Evolutionary conservation across 2,113 vertebrate species (phyloP).

Genomic region (Astatoreochromis straeleni): DNA sequence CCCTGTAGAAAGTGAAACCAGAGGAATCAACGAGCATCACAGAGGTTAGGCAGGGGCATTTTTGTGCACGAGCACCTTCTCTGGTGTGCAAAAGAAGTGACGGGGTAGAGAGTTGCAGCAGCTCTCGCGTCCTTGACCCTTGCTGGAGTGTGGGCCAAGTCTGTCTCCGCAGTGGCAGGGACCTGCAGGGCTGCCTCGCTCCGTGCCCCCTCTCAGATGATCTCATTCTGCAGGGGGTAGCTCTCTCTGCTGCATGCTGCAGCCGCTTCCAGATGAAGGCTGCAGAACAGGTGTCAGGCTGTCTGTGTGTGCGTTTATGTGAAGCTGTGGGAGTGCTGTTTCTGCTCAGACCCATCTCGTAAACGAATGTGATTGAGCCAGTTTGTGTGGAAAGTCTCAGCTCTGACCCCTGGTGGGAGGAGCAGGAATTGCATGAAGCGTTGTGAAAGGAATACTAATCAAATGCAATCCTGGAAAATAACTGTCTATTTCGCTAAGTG

Average conservation of each 20-base stretch:
- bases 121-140: slow-evolving; percentile 41
- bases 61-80: neutral
- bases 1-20: neutral
- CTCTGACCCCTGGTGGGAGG: slow-evolving; percentile 34
- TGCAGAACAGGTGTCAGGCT: slow-evolving; percentile 56
- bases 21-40: neutral
- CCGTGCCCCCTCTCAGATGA: slow-evolving; percentile 54
- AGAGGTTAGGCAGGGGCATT: neutral
- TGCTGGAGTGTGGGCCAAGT: neutral
- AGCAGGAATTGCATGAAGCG: neutral
- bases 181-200: slow-evolving; percentile 29
- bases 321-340: slow-evolving; percentile 1
- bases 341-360: slow-evolving; percentile 7
- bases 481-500: neutral
- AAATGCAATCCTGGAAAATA: neutral
- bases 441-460: neutral
- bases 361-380: slow-evolving; percentile 44
- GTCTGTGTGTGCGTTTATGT: neutral
- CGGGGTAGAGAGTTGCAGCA: neutral
- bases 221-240: slow-evolving; percentile 67
- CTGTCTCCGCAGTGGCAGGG: slow-evolving; percentile 55
- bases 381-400: slow-evolving; percentile 13
- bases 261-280: slow-evolving; percentile 43
- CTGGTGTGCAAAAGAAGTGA: slow-evolving; percentile 8
- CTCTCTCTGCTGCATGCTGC: slow-evolving; percentile 23